Conservation (phyloP, 2,797 vertebrate species). For the Micropoecilia bifurca region DNA sequence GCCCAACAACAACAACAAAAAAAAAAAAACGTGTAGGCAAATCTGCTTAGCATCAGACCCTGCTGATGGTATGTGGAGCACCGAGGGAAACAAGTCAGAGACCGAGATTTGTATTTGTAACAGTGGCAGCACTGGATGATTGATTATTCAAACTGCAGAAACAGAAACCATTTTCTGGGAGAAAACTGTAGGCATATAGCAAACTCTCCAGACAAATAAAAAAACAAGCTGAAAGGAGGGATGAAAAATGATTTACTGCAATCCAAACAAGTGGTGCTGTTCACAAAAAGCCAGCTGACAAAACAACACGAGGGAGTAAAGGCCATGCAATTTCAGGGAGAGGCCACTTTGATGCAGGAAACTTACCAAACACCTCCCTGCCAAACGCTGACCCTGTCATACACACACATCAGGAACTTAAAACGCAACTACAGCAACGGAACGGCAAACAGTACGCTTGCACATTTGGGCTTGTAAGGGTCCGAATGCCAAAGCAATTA, state of each 20-base stretch:
- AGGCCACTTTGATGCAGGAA: slow-evolving; percentile 30
- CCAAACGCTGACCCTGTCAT: slow-evolving; percentile 82
- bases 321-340: slow-evolving; percentile 42
- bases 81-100: slow-evolving; percentile 31
- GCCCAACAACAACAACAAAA: neutral
- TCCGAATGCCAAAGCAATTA: neutral
- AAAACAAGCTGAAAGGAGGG: neutral
- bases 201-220: neutral
- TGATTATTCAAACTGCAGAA: slow-evolving; percentile 31
- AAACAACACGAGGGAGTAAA: neutral
- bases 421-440: slow-evolving; percentile 15
- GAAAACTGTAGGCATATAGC: slow-evolving; percentile 32
- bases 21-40: slow-evolving; percentile 11
- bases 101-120: slow-evolving; percentile 34
- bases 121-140: slow-evolving; percentile 43
- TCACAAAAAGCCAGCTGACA: slow-evolving; percentile 6
- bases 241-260: neutral
- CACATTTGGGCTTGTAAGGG: slow-evolving; percentile 1
- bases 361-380: slow-evolving; percentile 82
- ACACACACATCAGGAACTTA: slow-evolving; percentile 57
- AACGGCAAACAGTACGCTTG: neutral
- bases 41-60: slow-evolving; percentile 59
- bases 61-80: slow-evolving; percentile 36
- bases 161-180: slow-evolving; percentile 13
- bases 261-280: slow-evolving; percentile 10